phyloP scores from a whole-genome alignment of 2,888 invertebrate species.

The Nemoura dubitans region DNA sequence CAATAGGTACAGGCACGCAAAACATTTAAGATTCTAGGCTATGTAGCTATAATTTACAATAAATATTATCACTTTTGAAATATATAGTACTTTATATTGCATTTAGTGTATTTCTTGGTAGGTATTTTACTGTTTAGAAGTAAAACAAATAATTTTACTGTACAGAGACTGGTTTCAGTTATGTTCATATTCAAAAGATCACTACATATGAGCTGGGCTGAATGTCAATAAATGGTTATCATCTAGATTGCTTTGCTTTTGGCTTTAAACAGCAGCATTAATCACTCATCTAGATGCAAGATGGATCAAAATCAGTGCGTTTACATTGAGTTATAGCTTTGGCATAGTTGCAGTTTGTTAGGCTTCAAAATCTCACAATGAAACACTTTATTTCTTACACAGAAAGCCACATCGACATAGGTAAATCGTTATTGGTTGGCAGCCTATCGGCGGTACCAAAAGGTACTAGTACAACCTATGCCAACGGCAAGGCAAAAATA shows the following conservation, averaged over 20 bases:
- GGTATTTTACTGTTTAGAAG: neutral
- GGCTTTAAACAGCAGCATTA: neutral
- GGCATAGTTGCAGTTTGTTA: neutral
- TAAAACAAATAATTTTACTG: neutral
- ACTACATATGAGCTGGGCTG: slow-evolving; percentile 14
- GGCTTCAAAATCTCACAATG: neutral
- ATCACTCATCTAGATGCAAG: neutral
- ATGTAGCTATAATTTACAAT: neutral
- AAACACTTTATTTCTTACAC: neutral
- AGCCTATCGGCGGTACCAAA: neutral
- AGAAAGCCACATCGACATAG: neutral
- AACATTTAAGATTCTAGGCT: neutral
- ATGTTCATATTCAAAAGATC: neutral
- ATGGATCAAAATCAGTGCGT: neutral
- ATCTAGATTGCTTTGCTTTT: neutral
- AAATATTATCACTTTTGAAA: neutral
- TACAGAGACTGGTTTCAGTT: neutral
- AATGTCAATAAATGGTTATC: neutral
- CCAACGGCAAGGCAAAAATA: neutral
- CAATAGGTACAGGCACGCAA: slow-evolving; percentile 17
- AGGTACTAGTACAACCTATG: neutral
- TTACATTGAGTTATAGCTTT: neutral
- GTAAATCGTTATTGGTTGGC: neutral
- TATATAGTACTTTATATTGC: neutral
- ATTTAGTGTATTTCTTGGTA: neutral